Evolutionary conservation across 30 jellyfish, hydroid and myxozoan genomes (phyloP).

Genomic region (Clytia hemisphaerica): DNA sequence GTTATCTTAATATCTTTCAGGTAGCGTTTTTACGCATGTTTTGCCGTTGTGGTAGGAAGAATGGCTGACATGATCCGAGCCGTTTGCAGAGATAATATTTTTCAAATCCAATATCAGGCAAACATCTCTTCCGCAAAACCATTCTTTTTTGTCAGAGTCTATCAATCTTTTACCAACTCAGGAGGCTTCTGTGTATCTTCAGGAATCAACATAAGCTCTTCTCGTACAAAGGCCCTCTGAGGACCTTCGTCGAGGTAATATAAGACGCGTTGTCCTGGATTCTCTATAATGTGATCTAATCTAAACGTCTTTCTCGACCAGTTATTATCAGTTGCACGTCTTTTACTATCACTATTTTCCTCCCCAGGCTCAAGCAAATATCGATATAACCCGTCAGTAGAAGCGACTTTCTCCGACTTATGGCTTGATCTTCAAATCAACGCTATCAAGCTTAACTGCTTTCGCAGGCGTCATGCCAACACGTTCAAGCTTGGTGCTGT

Average conservation of each 20-base stretch:
- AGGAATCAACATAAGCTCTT: neutral
- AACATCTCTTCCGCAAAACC: too few species aligned
- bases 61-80: too few species aligned
- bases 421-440: neutral
- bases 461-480: neutral
- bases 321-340: constrained; percentile 1
- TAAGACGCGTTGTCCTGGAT: neutral
- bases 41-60: too few species aligned
- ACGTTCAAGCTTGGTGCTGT: neutral
- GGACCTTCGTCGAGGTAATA: neutral
- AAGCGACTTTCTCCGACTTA: neutral
- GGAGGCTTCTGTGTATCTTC: constrained; percentile 5
- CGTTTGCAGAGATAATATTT: too few species aligned
- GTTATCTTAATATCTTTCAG: too few species aligned
- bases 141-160: neutral
- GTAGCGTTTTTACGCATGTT: too few species aligned
- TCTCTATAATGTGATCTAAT: neutral
- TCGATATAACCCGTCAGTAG: neutral
- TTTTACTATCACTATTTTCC: neutral
- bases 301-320: neutral
- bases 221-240: neutral
- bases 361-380: neutral
- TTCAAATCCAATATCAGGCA: too few species aligned
- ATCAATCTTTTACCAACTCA: neutral
- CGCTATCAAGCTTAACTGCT: neutral